Evolutionary conservation across 2,888 invertebrate genomes (phyloP).

Genomic region (Synanthedon myopaeformis): DNA sequence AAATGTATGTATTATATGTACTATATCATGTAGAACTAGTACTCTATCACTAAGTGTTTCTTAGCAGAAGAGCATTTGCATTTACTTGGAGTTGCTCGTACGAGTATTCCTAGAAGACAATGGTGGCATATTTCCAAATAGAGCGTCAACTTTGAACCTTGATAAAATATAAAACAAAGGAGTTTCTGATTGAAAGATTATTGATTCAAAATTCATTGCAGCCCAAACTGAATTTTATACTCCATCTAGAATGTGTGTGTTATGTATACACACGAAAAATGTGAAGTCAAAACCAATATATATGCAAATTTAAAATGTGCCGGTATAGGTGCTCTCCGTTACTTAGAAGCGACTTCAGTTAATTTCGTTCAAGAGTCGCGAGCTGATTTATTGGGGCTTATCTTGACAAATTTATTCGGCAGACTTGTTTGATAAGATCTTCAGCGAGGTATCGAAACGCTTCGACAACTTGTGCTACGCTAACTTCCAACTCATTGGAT

Average conservation of each 20-base stretch:
- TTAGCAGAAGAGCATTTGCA: too few species aligned
- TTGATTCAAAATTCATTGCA: neutral
- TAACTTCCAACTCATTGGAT: neutral
- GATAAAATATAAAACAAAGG: too few species aligned
- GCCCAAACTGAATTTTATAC: neutral
- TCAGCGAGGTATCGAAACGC: slow-evolving; percentile 10
- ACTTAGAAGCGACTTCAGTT: slow-evolving; percentile 15
- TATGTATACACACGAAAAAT: neutral
- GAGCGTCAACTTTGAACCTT: too few species aligned
- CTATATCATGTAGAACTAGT: too few species aligned
- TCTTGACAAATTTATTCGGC: slow-evolving; percentile 39
- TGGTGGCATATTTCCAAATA: too few species aligned
- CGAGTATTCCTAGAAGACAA: too few species aligned
- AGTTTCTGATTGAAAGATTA: too few species aligned
- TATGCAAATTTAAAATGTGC: slow-evolving; percentile 40
- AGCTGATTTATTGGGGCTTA: slow-evolving; percentile 42
- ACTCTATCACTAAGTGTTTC: too few species aligned
- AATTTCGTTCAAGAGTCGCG: slow-evolving; percentile 38
- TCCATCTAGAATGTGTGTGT: neutral
- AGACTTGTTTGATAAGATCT: slow-evolving; percentile 20
- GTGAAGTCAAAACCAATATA: slow-evolving; percentile 20
- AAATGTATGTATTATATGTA: too few species aligned
- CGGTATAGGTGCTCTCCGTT: slow-evolving; percentile 14
- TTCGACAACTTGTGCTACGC: slow-evolving; percentile 3
- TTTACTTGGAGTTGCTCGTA: too few species aligned